Conservation (phyloP, 2,113 vertebrate species). For the Salvelinus namaycush region DNA sequence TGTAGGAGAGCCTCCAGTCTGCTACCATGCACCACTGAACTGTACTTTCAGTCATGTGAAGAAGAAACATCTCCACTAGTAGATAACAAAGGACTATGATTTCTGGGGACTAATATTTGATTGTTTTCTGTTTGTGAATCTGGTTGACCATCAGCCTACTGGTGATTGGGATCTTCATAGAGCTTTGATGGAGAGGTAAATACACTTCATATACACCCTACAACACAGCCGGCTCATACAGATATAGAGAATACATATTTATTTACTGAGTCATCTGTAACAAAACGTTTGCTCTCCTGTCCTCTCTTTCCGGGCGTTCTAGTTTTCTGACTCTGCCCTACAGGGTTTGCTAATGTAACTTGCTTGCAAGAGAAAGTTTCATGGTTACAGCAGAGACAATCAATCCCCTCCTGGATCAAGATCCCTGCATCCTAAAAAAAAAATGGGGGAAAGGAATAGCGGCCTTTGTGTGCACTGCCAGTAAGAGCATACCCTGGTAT, state of each 20-base stretch:
- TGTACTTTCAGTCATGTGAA: not conserved
- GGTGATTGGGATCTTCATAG: not conserved
- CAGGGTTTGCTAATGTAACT: not conserved
- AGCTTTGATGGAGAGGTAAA: not conserved
- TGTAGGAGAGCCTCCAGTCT: conserved; percentile 4
- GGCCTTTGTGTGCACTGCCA: conserved; percentile 33
- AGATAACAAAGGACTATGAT: not conserved
- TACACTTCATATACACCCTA: not conserved
- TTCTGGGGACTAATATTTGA: not conserved
- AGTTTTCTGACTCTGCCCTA: not conserved
- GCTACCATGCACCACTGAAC: not conserved
- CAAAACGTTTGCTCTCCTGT: conserved; percentile 33
- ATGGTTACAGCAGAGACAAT: too few relatives aligned
- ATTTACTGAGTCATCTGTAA: conserved; percentile 55
- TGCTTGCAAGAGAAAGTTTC: too few relatives aligned
- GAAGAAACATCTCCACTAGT: not conserved
- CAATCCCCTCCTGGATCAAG: too few relatives aligned
- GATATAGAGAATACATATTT: conserved; percentile 47
- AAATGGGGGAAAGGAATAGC: not conserved
- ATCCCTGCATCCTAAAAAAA: too few relatives aligned
- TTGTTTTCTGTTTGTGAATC: not conserved
- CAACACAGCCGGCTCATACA: not conserved
- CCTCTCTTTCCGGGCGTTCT: not conserved
- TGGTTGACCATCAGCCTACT: not conserved
- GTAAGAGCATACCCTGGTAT: too few relatives aligned